These are phyloP conservation scores for Porites lobata DNA, from an alignment of 92 coral and sea anemone species.

Conservation along the genomic window DNA sequence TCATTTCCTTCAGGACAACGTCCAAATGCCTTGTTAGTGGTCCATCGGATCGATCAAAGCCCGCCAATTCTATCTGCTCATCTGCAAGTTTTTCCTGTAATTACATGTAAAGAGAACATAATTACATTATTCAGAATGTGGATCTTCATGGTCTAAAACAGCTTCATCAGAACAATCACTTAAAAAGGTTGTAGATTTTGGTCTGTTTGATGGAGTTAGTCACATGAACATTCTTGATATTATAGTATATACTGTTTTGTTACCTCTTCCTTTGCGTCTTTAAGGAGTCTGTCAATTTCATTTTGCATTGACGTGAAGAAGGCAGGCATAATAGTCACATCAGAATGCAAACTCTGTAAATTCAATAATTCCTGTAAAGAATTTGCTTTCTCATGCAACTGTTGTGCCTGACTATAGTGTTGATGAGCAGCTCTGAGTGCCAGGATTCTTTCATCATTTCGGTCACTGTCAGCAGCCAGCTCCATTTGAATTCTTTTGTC, in stretches of 20 bases:
- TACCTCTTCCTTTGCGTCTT: constrained; percentile 3
- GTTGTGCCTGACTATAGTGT: constrained; percentile 26
- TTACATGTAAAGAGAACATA: background rate
- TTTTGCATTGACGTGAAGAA: background rate
- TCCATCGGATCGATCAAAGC: constrained; percentile 41
- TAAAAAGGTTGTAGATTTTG: no score
- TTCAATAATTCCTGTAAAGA: constrained; percentile 29
- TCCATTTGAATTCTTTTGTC: constrained; percentile 31
- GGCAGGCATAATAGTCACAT: constrained; percentile 17
- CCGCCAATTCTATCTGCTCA: constrained; percentile 48
- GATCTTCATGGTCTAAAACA: no score
- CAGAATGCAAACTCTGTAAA: constrained; percentile 16
- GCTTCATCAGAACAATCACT: no score
- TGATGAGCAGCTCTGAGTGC: constrained; percentile 42
- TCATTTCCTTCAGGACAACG: constrained; percentile 15
- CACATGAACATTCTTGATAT: no score
- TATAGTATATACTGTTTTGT: background rate
- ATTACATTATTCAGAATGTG: no score
- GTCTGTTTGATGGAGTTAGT: no score
- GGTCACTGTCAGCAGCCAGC: constrained; percentile 32
- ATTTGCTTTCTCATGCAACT: constrained; percentile 49
- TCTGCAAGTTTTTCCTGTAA: constrained; percentile 52
- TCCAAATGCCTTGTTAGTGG: constrained; percentile 26
- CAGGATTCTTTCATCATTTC: background rate
- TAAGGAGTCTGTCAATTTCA: constrained; percentile 4